These are phyloP conservation scores for Cydia pomonella DNA, from an alignment of 1,140 invertebrate species.

Conservation along the genomic window DNA sequence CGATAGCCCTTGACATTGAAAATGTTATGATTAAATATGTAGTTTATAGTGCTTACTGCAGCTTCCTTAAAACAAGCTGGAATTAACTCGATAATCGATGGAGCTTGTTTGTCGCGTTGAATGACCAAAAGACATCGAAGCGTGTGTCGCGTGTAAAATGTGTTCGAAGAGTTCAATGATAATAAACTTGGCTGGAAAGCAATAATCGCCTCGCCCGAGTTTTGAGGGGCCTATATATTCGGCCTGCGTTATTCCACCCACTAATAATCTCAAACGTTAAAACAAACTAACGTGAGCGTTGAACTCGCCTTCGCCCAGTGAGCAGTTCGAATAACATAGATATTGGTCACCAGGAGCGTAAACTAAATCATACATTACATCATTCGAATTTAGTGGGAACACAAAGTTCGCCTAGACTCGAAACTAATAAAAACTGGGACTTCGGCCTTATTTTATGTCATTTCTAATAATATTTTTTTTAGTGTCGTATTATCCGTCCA, in stretches of 20 bases:
- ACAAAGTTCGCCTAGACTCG: conserved; percentile 18
- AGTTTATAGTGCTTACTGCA: not conserved
- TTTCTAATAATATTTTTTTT: conserved; percentile 1
- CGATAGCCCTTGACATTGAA: not conserved
- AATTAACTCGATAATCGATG: too few species aligned
- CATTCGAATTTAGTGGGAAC: not conserved
- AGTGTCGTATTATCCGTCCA: not conserved
- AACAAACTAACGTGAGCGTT: not conserved
- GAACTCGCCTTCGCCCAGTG: not conserved
- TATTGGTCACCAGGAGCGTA: not conserved
- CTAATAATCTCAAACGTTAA: not conserved
- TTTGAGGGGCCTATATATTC: conserved; percentile 17
- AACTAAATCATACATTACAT: conserved; percentile 17
- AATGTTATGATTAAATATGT: too few species aligned
- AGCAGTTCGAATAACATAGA: conserved; percentile 6
- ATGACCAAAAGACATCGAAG: not conserved
- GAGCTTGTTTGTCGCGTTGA: not conserved
- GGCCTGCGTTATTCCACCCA: not conserved
- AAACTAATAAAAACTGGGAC: conserved; percentile 26
- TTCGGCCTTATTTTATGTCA: conserved; percentile 9
- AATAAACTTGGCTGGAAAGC: conserved; percentile 10
- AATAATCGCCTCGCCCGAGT: conserved; percentile 17
- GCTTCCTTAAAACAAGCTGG: not conserved
- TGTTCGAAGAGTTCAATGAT: conserved; percentile 16
- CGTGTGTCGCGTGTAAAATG: not conserved